Evolutionary conservation across 2,113 vertebrate species (phyloP).

Genomic region (Bubo scandiacus): DNA sequence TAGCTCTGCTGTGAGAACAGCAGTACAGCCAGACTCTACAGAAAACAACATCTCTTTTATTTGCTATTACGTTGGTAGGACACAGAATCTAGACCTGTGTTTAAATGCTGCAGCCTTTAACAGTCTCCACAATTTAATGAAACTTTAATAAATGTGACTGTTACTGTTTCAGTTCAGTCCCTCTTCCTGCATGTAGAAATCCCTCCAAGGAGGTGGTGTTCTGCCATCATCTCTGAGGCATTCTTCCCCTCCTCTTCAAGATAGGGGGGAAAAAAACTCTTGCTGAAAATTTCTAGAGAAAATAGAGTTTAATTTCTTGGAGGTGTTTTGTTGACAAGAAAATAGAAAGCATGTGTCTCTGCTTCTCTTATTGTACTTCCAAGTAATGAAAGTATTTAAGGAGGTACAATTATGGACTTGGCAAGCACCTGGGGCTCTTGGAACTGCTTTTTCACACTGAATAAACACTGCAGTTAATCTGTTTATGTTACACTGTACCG

Average conservation of each 20-base stretch:
- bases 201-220: not conserved
- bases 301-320: slow-evolving; percentile 79
- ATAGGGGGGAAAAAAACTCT: not conserved
- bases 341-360: slow-evolving; percentile 78
- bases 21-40: not conserved
- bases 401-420: slow-evolving; percentile 85
- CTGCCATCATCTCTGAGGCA: not conserved
- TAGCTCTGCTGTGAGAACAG: not conserved
- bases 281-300: slow-evolving; percentile 68
- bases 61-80: not conserved
- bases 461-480: slow-evolving; percentile 82
- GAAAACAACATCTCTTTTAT: not conserved
- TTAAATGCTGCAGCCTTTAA: not conserved
- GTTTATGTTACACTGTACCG: slow-evolving; percentile 72
- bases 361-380: slow-evolving; percentile 75
- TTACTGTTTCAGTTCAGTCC: not conserved
- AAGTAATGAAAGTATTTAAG: slow-evolving; percentile 84
- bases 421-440: slow-evolving; percentile 82
- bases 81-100: not conserved
- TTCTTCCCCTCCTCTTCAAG: not conserved
- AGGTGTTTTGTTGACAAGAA: slow-evolving; percentile 83
- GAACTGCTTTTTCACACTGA: slow-evolving; percentile 82
- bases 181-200: not conserved
- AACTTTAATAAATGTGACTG: not conserved
- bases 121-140: not conserved